Conservation (phyloP, 2,888 invertebrate species). For the Catotricha subobsoleta region DNA sequence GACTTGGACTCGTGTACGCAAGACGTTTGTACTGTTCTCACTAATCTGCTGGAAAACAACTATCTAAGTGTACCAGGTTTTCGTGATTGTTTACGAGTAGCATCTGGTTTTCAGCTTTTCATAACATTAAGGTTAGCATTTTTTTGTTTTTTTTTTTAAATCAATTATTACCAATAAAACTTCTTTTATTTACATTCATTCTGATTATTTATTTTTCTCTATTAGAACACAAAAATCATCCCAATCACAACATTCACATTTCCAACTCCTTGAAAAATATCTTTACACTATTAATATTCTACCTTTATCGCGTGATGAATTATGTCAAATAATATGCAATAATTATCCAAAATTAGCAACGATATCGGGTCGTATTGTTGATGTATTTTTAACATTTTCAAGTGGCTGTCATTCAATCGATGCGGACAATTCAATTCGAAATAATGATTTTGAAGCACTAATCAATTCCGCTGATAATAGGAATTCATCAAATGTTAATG, state of each 20-base stretch:
- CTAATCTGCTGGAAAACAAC: constrained; percentile 68
- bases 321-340: constrained; percentile 49
- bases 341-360: constrained; percentile 54
- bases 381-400: constrained; percentile 67
- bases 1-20: constrained; percentile 88
- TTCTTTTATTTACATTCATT: no score
- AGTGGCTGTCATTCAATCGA: constrained; percentile 41
- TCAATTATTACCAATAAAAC: no score
- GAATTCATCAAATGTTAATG: background rate
- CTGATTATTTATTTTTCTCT: background rate
- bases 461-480: background rate
- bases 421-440: constrained; percentile 17
- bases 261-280: constrained; percentile 59
- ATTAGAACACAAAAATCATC: no score
- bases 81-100: constrained; percentile 58
- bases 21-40: constrained; percentile 78
- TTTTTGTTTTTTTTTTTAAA: background rate
- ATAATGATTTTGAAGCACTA: background rate
- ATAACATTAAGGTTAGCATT: constrained; percentile 57
- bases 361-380: constrained; percentile 56
- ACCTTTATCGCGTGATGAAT: constrained; percentile 54
- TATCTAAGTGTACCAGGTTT: constrained; percentile 75
- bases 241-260: constrained; percentile 47
- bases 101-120: constrained; percentile 81
- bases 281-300: constrained; percentile 66